A percentile compares a stretch with the other conserved stretches of the same genome.
phyloP scores from a whole-genome alignment of 2,113 vertebrate genomes.

The Butorides virescens region DNA sequence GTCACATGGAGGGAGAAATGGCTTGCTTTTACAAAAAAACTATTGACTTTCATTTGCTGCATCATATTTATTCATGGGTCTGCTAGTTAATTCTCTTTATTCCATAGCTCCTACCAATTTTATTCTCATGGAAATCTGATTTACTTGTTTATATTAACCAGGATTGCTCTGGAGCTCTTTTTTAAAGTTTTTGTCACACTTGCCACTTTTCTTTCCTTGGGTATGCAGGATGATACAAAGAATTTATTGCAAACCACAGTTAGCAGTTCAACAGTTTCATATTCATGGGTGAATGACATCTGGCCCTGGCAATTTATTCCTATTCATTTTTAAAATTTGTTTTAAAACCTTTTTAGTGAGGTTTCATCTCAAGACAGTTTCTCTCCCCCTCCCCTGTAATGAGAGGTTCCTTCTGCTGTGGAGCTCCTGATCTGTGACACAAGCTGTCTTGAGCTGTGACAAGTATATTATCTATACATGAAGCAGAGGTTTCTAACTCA shows the following conservation, averaged over 20 bases:
- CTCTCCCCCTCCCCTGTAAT: not conserved
- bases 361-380: constrained; percentile 16
- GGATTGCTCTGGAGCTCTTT: not conserved
- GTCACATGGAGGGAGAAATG: not conserved
- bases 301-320: constrained; percentile 26
- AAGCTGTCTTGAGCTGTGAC: constrained; percentile 18
- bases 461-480: constrained; percentile 15
- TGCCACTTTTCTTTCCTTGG: not conserved
- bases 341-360: constrained; percentile 38
- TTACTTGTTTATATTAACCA: constrained; percentile 1
- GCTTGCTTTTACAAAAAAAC: not conserved
- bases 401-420: not conserved
- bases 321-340: constrained; percentile 20
- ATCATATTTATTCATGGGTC: constrained; percentile 28
- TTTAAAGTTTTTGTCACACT: not conserved
- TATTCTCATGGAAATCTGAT: constrained; percentile 9
- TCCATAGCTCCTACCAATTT: not conserved
- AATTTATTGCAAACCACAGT: not conserved
- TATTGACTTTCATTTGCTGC: constrained; percentile 3
- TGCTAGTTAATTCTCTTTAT: constrained; percentile 42
- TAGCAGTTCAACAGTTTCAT: constrained; percentile 22
- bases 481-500: not conserved
- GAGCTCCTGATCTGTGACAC: constrained; percentile 41
- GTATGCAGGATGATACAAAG: not conserved
- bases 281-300: constrained; percentile 36